Conservation (phyloP, 2,113 vertebrate species). For the Aviceda subcristata region DNA sequence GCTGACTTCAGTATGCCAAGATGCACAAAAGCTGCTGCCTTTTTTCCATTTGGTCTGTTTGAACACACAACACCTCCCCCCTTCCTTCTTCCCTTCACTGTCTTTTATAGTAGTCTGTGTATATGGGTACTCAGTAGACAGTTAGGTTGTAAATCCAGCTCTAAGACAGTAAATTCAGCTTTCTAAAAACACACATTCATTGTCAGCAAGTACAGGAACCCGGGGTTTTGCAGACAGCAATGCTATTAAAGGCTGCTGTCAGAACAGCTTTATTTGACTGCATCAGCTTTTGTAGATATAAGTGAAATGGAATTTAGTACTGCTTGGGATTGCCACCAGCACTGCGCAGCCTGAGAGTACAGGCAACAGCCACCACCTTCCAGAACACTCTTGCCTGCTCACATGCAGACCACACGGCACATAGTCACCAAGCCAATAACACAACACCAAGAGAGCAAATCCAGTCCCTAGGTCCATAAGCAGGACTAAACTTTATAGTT, state of each 20-base stretch:
- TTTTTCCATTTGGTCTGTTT: background rate
- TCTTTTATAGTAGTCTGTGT: background rate
- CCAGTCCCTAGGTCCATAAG: background rate
- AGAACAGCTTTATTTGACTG: constrained; percentile 63
- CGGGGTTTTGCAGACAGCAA: background rate
- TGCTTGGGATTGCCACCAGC: background rate
- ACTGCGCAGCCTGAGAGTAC: background rate
- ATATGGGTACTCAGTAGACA: background rate
- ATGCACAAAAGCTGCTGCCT: background rate
- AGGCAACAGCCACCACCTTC: background rate
- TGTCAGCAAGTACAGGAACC: constrained; percentile 13
- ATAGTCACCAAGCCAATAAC: background rate
- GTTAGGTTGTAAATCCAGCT: constrained; percentile 34
- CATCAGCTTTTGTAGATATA: background rate
- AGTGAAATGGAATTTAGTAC: background rate
- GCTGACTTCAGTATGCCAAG: background rate
- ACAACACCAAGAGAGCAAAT: background rate
- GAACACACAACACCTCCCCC: background rate
- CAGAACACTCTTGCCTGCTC: background rate
- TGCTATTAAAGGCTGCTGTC: constrained; percentile 67
- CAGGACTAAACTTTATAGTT: background rate
- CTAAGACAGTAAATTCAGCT: constrained; percentile 52
- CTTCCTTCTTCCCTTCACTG: background rate
- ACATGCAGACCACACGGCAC: background rate
- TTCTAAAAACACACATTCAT: constrained; percentile 32